Percentiles rank a stretch among this genome's conserved stretches.
phyloP scores from a whole-genome alignment of 2,797 vertebrate genomes.

The Tapirus indicus region DNA sequence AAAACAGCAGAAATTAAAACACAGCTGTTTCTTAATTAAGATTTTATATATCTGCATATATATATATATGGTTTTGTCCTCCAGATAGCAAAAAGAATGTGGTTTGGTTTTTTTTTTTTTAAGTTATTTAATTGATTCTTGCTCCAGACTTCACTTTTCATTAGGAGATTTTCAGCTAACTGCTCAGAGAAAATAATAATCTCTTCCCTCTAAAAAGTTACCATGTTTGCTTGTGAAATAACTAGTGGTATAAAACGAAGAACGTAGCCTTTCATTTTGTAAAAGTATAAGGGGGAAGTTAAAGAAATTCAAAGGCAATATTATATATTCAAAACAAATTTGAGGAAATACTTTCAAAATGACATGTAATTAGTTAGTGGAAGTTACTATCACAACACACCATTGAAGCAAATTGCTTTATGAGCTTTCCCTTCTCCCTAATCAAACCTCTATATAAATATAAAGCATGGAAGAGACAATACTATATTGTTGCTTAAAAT shows the following conservation, averaged over 20 bases:
- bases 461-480: not conserved
- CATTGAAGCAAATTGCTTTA: slow-evolving; percentile 78
- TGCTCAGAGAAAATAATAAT: slow-evolving; percentile 61
- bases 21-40: not conserved
- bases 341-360: slow-evolving; percentile 85
- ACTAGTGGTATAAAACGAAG: slow-evolving; percentile 52
- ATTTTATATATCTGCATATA: not conserved
- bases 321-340: slow-evolving; percentile 79
- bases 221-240: slow-evolving; percentile 71
- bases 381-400: slow-evolving; percentile 76
- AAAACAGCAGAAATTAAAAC: slow-evolving; percentile 44
- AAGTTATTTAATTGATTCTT: slow-evolving; percentile 58
- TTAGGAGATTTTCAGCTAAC: slow-evolving; percentile 67
- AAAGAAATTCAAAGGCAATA: slow-evolving; percentile 86
- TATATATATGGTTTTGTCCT: not conserved
- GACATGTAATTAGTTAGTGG: slow-evolving; percentile 78
- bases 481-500: slow-evolving; percentile 3
- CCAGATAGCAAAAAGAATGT: slow-evolving; percentile 12
- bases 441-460: slow-evolving; percentile 55
- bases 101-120: not conserved
- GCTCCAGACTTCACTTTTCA: slow-evolving; percentile 62
- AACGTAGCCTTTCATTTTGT: slow-evolving; percentile 81
- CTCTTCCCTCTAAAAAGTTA: not conserved
- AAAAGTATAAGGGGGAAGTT: slow-evolving; percentile 80
- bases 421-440: slow-evolving; percentile 65